These are phyloP conservation scores for Zoanthus gigantus DNA, from an alignment of 92 coral and sea anemone genomes.

Conservation along the genomic window DNA sequence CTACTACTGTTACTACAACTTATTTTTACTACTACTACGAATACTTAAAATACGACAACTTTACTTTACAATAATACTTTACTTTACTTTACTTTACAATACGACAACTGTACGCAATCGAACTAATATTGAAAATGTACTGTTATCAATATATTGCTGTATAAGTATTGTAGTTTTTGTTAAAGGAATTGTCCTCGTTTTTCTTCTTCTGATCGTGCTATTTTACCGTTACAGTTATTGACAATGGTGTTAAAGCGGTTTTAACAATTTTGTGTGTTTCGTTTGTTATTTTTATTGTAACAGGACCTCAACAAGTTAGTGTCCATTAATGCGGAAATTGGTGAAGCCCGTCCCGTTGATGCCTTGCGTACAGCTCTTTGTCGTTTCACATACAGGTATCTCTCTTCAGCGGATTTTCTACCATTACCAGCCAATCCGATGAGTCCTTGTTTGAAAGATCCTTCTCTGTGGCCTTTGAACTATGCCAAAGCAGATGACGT, in stretches of 20 bases:
- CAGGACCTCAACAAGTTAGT: conserved; percentile 42
- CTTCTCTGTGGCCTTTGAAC: conserved; percentile 89
- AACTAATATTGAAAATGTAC: no score
- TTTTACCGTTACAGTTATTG: neutral
- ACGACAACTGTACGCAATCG: no score
- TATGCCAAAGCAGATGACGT: conserved; percentile 13
- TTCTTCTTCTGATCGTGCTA: no score
- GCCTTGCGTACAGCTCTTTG: conserved; percentile 78
- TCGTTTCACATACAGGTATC: conserved; percentile 94
- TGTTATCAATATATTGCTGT: no score
- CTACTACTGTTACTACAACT: no score
- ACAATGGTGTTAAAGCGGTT: neutral
- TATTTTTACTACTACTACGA: no score
- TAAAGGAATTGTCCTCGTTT: no score
- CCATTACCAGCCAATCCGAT: conserved; percentile 74
- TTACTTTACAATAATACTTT: no score
- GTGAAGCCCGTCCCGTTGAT: conserved; percentile 41
- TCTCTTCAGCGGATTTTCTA: conserved; percentile 74
- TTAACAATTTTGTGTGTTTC: neutral
- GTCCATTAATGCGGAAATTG: conserved; percentile 14
- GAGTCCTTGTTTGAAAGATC: conserved; percentile 71
- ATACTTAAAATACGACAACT: no score
- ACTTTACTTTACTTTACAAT: no score
- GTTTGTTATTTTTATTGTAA: neutral
- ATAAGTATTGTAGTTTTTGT: no score